These are phyloP conservation scores for Nothocercus nigrocapillus DNA, from an alignment of 2,113 vertebrate genomes.

Conservation along the genomic window DNA sequence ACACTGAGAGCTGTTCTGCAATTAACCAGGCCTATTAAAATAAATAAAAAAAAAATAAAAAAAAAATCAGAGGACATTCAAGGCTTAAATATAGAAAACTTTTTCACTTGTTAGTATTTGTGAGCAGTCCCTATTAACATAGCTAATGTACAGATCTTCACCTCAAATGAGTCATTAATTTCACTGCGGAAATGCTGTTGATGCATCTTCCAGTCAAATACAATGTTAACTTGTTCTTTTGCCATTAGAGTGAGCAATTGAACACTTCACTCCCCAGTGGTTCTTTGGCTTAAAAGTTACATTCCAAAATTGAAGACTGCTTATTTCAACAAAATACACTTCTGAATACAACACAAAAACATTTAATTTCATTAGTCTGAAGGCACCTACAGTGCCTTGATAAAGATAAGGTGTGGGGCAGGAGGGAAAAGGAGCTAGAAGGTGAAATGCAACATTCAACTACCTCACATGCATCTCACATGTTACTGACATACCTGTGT, in stretches of 20 bases:
- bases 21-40: background rate
- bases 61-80: background rate
- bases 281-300: slow-evolving; percentile 32
- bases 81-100: slow-evolving; percentile 28
- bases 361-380: slow-evolving; percentile 8
- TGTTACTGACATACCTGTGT: background rate
- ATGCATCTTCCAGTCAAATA: slow-evolving; percentile 68
- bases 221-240: slow-evolving; percentile 55
- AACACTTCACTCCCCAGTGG: slow-evolving; percentile 55
- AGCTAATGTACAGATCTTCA: slow-evolving; percentile 66
- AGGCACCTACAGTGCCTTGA: background rate
- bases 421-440: background rate
- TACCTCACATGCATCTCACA: background rate
- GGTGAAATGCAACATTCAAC: background rate
- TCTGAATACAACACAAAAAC: slow-evolving; percentile 8
- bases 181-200: slow-evolving; percentile 62
- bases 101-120: slow-evolving; percentile 52
- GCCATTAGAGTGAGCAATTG: slow-evolving; percentile 49
- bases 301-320: slow-evolving; percentile 38
- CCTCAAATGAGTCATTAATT: slow-evolving; percentile 66
- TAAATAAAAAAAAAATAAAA: no score
- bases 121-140: background rate
- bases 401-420: background rate
- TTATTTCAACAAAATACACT: slow-evolving; percentile 41
- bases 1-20: background rate